A percentile compares a stretch with the other conserved stretches of the same genome.
phyloP scores from a whole-genome alignment of 2,888 invertebrate genomes.

The Odiellus spinosus region DNA sequence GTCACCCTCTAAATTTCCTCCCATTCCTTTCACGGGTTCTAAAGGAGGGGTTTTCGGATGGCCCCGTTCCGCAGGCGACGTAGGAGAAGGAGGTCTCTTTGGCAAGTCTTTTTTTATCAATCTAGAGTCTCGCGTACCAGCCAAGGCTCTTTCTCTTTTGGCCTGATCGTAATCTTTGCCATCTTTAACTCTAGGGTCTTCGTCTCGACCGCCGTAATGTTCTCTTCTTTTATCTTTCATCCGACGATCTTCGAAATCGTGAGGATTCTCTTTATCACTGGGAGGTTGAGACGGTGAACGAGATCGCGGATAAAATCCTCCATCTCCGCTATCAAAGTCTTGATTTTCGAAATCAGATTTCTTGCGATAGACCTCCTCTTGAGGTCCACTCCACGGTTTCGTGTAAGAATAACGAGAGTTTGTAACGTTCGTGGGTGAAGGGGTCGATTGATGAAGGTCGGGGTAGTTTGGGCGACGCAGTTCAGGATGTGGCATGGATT shows the following conservation, averaged over 20 bases:
- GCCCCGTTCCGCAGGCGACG: slow-evolving; percentile 11
- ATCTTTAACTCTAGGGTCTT: slow-evolving; percentile 27
- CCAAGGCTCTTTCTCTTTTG: slow-evolving; percentile 13
- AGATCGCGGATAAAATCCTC: no score
- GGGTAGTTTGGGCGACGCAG: no score
- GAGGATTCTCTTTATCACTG: neutral
- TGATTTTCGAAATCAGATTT: no score
- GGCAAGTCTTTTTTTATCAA: slow-evolving; percentile 5
- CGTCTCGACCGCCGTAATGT: slow-evolving; percentile 22
- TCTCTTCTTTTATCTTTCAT: slow-evolving; percentile 28
- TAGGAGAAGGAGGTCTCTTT: slow-evolving; percentile 15
- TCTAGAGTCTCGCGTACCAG: slow-evolving; percentile 8
- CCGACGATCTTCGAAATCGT: slow-evolving; percentile 17
- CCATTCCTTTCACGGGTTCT: slow-evolving; percentile 11
- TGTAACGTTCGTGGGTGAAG: no score
- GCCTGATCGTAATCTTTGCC: slow-evolving; percentile 9
- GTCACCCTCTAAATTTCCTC: slow-evolving; percentile 1
- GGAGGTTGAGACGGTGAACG: neutral
- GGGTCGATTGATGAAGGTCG: no score
- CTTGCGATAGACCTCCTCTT: no score
- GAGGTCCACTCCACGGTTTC: no score
- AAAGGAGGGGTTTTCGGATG: slow-evolving; percentile 17
- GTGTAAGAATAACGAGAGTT: no score
- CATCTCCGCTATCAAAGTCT: no score
- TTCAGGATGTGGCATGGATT: no score